Evolutionary conservation across 2,888 invertebrate genomes (phyloP).

Genomic region (Heliconius hortense): DNA sequence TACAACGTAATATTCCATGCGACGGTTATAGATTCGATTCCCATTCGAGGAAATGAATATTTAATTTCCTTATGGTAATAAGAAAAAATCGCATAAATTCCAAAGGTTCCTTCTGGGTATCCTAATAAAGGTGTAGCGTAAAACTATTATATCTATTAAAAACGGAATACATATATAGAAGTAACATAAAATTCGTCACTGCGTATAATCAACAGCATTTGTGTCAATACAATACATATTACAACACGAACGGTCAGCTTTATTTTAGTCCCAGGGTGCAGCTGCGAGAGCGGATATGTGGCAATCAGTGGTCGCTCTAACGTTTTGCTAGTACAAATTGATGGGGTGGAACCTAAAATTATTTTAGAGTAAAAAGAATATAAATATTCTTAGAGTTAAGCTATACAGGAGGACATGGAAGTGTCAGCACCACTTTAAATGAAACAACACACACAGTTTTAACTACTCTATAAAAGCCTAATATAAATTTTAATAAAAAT

Average conservation of each 20-base stretch:
- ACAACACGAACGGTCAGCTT: background rate
- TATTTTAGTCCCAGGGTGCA: constrained; percentile 21
- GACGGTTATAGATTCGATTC: no score
- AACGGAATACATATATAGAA: background rate
- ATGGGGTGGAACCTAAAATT: background rate
- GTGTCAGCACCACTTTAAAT: no score
- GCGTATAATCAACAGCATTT: constrained; percentile 10
- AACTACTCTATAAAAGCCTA: no score
- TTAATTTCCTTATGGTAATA: background rate
- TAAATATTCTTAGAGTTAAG: background rate
- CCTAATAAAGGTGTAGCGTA: background rate
- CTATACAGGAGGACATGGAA: no score
- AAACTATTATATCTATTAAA: background rate
- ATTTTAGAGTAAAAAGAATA: background rate
- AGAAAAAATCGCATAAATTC: background rate
- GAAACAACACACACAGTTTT: no score
- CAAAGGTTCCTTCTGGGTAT: background rate
- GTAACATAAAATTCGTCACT: background rate
- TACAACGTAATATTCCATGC: no score
- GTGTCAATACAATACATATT: constrained; percentile 11
- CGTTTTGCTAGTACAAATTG: constrained; percentile 4
- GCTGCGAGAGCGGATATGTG: constrained; percentile 15
- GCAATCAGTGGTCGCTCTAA: constrained; percentile 21
- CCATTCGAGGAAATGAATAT: no score
- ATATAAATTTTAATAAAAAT: no score